phyloP scores from a whole-genome alignment of 2,888 invertebrate species.

The Resseliella maxima region DNA sequence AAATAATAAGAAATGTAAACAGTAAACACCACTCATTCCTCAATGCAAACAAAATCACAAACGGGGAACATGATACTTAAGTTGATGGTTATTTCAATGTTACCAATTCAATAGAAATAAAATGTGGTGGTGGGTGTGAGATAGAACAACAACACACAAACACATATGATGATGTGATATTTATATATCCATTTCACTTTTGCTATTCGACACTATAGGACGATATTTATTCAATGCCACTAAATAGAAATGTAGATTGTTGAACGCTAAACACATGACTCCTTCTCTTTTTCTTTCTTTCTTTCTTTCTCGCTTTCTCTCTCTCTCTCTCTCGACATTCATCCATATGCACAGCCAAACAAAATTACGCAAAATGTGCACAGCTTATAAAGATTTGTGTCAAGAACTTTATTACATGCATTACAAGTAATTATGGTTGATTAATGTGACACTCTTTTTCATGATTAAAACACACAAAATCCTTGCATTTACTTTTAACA shows the following conservation, averaged over 20 bases:
- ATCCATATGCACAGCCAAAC: neutral
- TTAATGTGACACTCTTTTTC: constrained; percentile 57
- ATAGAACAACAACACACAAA: neutral
- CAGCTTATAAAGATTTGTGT: constrained; percentile 58
- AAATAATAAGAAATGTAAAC: constrained; percentile 5
- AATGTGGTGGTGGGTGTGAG: neutral
- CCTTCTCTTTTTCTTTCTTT: neutral
- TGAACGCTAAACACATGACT: neutral
- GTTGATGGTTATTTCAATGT: constrained; percentile 38
- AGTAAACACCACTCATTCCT: constrained; percentile 14
- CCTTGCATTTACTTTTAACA: neutral
- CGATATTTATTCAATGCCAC: neutral
- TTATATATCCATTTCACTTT: neutral
- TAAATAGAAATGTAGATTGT: neutral
- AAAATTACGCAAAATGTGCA: constrained; percentile 51
- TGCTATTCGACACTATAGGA: neutral
- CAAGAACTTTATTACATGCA: constrained; percentile 58
- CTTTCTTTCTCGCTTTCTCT: neutral
- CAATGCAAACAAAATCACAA: neutral
- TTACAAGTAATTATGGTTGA: constrained; percentile 58
- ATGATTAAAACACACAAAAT: constrained; percentile 56
- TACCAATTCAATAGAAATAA: neutral
- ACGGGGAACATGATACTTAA: constrained; percentile 44
- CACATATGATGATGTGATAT: constrained; percentile 13
- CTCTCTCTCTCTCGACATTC: neutral